Evolutionary conservation across 2,113 vertebrate genomes (phyloP).

Genomic region (Oreotrochilus melanogaster): DNA sequence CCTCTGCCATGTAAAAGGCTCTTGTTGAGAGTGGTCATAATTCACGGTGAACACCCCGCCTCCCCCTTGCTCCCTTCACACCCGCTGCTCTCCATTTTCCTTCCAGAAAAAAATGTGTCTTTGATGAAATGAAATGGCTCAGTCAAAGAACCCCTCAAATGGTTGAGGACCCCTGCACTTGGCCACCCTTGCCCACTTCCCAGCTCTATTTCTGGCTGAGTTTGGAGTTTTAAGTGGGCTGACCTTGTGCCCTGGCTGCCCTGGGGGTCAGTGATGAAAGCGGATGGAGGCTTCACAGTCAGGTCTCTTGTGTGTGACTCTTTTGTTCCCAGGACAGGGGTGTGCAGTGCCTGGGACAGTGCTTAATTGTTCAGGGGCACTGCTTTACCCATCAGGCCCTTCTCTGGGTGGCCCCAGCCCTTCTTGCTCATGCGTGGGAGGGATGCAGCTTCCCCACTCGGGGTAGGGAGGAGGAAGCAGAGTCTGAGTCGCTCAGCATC

Average conservation of each 20-base stretch:
- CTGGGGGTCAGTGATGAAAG: slow-evolving; percentile 81
- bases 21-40: slow-evolving; percentile 70
- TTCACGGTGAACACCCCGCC: slow-evolving; percentile 43
- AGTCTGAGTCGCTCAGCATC: neutral
- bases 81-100: slow-evolving; percentile 63
- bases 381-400: slow-evolving; percentile 68
- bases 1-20: slow-evolving; percentile 59
- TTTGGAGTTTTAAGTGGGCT: slow-evolving; percentile 71
- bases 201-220: slow-evolving; percentile 72
- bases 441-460: slow-evolving; percentile 47
- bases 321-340: slow-evolving; percentile 69
- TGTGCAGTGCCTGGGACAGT: slow-evolving; percentile 75
- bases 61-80: slow-evolving; percentile 52
- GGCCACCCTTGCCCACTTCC: slow-evolving; percentile 59
- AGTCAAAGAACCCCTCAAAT: slow-evolving; percentile 73
- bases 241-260: slow-evolving; percentile 78
- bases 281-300: slow-evolving; percentile 70
- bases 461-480: slow-evolving; percentile 30
- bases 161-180: slow-evolving; percentile 64
- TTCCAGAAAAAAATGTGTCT: slow-evolving; percentile 56
- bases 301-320: slow-evolving; percentile 75
- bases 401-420: slow-evolving; percentile 49
- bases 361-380: slow-evolving; percentile 73
- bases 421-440: slow-evolving; percentile 69
- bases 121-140: slow-evolving; percentile 68